phyloP scores from a whole-genome alignment of 2,888 invertebrate genomes.

The Autographa gamma region DNA sequence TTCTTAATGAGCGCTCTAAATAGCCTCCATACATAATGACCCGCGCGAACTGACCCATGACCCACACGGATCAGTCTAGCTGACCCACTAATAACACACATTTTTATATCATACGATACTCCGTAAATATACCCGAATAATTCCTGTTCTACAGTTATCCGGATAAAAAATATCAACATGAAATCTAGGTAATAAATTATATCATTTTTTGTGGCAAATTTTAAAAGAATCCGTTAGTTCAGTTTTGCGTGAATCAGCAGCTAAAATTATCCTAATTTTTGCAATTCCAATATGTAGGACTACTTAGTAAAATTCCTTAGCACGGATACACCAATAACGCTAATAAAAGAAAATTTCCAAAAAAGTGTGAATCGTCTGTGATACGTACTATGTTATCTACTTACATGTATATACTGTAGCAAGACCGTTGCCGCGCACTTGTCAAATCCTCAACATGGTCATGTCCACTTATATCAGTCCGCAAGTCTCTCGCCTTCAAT shows the following conservation, averaged over 20 bases:
- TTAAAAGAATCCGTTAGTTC: no score
- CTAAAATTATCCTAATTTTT: no score
- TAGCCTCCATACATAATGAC: background rate
- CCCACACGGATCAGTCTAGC: background rate
- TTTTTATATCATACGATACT: background rate
- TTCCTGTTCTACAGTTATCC: no score
- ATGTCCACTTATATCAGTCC: slow-evolving; percentile 50
- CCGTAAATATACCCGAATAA: no score
- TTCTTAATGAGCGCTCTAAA: slow-evolving; percentile 1
- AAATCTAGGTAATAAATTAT: no score
- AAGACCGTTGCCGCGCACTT: slow-evolving; percentile 41
- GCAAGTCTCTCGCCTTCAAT: slow-evolving; percentile 62
- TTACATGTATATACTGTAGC: slow-evolving; percentile 54
- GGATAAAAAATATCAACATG: no score
- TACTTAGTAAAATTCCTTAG: no score
- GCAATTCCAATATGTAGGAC: no score
- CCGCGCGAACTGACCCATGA: slow-evolving; percentile 1
- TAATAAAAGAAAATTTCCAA: no score
- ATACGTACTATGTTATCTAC: slow-evolving; percentile 39
- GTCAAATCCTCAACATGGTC: slow-evolving; percentile 59
- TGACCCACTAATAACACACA: background rate
- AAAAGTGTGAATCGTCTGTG: background rate
- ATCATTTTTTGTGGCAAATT: no score
- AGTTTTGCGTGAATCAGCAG: no score
- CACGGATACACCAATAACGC: no score